Percentiles rank a stretch among this genome's conserved stretches.
Evolutionary conservation across 2,888 invertebrate species (phyloP).

Genomic region (Tenthredo notha): DNA sequence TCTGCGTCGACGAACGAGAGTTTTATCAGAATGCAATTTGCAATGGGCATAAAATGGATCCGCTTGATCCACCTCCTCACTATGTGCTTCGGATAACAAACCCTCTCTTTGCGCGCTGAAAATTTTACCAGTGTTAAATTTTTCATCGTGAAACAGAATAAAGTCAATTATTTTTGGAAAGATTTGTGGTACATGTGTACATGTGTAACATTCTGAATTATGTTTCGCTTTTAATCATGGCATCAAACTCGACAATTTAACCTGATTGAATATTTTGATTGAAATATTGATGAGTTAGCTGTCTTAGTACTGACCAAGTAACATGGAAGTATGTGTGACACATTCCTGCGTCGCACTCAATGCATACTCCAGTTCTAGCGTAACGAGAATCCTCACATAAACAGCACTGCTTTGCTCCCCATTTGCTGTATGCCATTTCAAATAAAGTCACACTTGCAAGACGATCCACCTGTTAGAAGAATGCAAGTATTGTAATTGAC

Average conservation of each 20-base stretch:
- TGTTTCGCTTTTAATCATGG: not conserved
- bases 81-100: constrained; percentile 94
- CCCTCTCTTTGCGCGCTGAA: constrained; percentile 95
- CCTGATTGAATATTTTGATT: not conserved
- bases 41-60: constrained; percentile 99
- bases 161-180: not conserved
- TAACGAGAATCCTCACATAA: constrained; percentile 93
- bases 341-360: constrained; percentile 99
- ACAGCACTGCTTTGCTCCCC: constrained; percentile 96
- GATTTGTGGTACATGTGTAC: not conserved
- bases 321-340: constrained; percentile 99
- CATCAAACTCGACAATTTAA: constrained; percentile 19
- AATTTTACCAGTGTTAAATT: not conserved
- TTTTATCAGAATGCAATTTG: constrained; percentile 96
- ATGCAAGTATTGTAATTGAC: not conserved
- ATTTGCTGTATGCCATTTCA: constrained; percentile 98
- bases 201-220: not conserved
- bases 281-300: not conserved
- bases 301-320: constrained; percentile 86
- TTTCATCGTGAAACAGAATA: not conserved
- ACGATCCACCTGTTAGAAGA: constrained; percentile 84
- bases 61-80: constrained; percentile 93
- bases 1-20: constrained; percentile 88
- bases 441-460: constrained; percentile 95
- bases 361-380: constrained; percentile 96